Conservation (phyloP, 2,888 invertebrate genomes). For the Scrobipalpa atriplicella region DNA sequence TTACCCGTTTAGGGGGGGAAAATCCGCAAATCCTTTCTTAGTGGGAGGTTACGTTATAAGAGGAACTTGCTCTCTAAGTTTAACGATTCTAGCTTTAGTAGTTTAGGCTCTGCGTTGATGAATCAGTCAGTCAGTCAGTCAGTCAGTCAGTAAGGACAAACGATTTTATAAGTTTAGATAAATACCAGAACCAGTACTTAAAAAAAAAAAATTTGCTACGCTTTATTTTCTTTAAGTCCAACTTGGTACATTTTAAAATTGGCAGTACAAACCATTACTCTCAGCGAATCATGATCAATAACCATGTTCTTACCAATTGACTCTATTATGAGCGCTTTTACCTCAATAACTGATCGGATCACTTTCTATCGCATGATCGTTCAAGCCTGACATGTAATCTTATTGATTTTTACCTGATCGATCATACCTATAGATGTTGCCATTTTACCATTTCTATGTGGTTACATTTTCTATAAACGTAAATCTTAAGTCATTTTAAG, state of each 20-base stretch:
- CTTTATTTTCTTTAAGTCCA: neutral
- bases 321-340: constrained; percentile 16
- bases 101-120: too few relatives aligned
- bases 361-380: constrained; percentile 21
- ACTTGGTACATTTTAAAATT: too few relatives aligned
- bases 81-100: too few relatives aligned
- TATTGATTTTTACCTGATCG: constrained; percentile 16
- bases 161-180: too few relatives aligned
- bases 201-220: too few relatives aligned
- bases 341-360: constrained; percentile 16
- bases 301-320: constrained; percentile 1
- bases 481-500: neutral
- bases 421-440: neutral
- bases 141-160: too few relatives aligned
- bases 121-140: too few relatives aligned
- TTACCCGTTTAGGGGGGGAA: too few relatives aligned
- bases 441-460: neutral
- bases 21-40: too few relatives aligned
- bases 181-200: too few relatives aligned
- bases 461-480: neutral
- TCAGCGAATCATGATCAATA: neutral
- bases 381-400: constrained; percentile 19
- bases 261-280: neutral
- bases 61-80: too few relatives aligned
- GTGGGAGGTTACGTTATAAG: too few relatives aligned